Conservation (phyloP, 2,888 invertebrate species). For the Eurytoma adleriae region DNA sequence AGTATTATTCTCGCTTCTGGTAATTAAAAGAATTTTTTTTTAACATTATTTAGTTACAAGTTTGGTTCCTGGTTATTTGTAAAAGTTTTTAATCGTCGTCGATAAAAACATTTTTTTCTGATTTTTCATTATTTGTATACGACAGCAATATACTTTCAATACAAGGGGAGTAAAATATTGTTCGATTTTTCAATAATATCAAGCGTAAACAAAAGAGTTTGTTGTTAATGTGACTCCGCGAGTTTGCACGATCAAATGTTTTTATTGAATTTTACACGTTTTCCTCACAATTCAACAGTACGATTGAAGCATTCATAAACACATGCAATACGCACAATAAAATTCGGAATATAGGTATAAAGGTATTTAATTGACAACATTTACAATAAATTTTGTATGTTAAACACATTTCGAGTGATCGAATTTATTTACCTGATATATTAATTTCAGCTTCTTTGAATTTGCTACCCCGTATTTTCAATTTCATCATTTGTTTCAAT, state of each 20-base stretch:
- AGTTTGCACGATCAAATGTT: background rate
- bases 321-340: background rate
- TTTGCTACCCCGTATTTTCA: no score
- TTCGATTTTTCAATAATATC: background rate
- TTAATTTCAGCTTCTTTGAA: background rate
- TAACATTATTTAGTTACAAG: constrained; percentile 10
- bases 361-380: constrained; percentile 37
- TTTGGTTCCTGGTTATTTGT: constrained; percentile 12
- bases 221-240: background rate
- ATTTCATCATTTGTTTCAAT: no score
- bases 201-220: background rate
- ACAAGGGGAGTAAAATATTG: background rate
- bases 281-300: constrained; percentile 4
- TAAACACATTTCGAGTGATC: background rate
- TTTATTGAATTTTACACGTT: background rate
- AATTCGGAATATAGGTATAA: constrained; percentile 25
- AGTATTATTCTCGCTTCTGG: background rate
- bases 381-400: constrained; percentile 24
- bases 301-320: background rate
- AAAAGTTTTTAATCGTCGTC: constrained; percentile 5
- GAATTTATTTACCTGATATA: background rate
- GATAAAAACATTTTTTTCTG: background rate
- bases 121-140: background rate
- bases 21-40: constrained; percentile 4
- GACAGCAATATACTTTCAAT: constrained; percentile 26